These are phyloP conservation scores for Mico argentatus DNA, from an alignment of 2,797 vertebrate species.

Conservation along the genomic window DNA sequence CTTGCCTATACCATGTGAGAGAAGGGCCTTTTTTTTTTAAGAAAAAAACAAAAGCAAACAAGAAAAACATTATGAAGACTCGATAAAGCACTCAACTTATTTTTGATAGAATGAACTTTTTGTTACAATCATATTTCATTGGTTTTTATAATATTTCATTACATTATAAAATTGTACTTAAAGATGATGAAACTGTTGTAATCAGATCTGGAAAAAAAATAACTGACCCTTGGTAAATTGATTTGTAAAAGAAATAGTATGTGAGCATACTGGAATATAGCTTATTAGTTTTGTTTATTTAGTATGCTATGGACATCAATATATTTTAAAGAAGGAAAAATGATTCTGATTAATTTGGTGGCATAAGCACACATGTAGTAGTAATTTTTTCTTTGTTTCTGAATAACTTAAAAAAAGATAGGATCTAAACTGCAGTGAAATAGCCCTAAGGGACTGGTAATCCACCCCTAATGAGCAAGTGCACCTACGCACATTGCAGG, in stretches of 20 bases:
- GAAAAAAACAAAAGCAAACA: neutral
- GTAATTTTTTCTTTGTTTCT: slow-evolving; percentile 49
- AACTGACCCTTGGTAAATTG: neutral
- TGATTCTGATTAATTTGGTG: slow-evolving; percentile 15
- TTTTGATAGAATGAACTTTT: neutral
- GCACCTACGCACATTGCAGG: neutral
- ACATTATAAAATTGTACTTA: neutral
- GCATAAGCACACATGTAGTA: neutral
- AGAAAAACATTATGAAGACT: neutral
- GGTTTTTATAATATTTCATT: slow-evolving; percentile 13
- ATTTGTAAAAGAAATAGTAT: neutral
- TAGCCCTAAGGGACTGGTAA: neutral
- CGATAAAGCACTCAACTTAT: neutral
- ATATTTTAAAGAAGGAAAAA: slow-evolving; percentile 9
- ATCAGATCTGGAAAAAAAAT: neutral
- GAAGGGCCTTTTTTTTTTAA: neutral
- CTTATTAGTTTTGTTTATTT: slow-evolving; percentile 4
- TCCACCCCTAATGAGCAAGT: neutral
- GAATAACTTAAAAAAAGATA: slow-evolving; percentile 19
- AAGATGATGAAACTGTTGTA: neutral
- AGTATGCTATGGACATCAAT: neutral
- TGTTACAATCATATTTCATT: neutral
- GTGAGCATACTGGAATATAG: neutral
- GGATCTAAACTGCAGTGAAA: neutral
- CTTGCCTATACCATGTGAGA: neutral